phyloP scores from a whole-genome alignment of 2,888 invertebrate genomes.

The Drosophila nigricruria region DNA sequence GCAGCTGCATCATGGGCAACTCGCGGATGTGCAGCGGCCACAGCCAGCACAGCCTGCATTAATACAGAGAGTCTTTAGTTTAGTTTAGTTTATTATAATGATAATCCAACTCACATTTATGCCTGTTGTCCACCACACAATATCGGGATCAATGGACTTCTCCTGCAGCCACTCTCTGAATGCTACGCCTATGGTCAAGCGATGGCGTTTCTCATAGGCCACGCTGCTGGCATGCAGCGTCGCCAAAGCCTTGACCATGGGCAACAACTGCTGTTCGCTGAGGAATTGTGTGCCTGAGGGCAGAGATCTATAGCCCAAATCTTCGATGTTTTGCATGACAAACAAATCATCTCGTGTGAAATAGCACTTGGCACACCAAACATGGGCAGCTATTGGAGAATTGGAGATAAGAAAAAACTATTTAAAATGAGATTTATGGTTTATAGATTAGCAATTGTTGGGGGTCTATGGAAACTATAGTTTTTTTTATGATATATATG shows the following conservation, averaged over 20 bases:
- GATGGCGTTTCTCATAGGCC: conserved; percentile 81
- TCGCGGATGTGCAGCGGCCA: conserved; percentile 65
- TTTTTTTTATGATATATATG: not conserved
- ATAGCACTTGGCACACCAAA: conserved; percentile 83
- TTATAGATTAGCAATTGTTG: not conserved
- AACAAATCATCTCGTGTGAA: conserved; percentile 81
- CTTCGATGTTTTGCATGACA: conserved; percentile 85
- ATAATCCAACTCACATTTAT: conserved; percentile 51
- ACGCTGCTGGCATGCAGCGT: conserved; percentile 84
- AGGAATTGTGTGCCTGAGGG: conserved; percentile 58
- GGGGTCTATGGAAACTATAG: not conserved
- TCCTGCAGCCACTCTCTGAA: conserved; percentile 68
- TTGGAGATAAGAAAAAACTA: not conserved
- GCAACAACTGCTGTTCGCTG: conserved; percentile 78
- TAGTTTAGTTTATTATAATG: too few species aligned
- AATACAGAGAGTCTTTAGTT: not conserved
- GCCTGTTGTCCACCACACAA: conserved; percentile 77
- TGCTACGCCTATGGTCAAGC: conserved; percentile 66
- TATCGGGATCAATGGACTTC: conserved; percentile 64
- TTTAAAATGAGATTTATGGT: not conserved
- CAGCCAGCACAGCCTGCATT: conserved; percentile 64
- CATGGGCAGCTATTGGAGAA: conserved; percentile 53
- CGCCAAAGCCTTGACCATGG: conserved; percentile 82
- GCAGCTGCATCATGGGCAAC: conserved; percentile 43
- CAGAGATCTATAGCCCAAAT: conserved; percentile 67